Base-by-base conservation (phyloP, 1,140 invertebrate genomes). In the Batillaria attramentaria region DNA sequence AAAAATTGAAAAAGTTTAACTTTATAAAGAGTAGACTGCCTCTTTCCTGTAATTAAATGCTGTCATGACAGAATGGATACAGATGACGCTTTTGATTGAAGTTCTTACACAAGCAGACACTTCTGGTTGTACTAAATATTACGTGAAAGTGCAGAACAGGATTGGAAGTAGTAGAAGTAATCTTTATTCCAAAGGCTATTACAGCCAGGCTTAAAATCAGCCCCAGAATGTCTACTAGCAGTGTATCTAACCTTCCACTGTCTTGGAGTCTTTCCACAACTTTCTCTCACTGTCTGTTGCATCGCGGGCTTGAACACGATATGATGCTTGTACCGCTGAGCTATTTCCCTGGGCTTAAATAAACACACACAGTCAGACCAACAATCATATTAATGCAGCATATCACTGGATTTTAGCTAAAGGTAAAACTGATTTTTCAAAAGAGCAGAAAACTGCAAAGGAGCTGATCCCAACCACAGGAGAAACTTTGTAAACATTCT, bases 221-320 rank as follows among this genome's bases (percentile, higher is more conserved):
- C 10, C 10, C n/a, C 33, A 62, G 10, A 5, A 1, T 62, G 10
- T 10, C n/a, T 62, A 42, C 41, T 18, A 72, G 8, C n/a, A 43
- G 3, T 18, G 37, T 72, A 16, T 4, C 73, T 62, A 16, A 75
- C 73, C 73, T 10, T 75, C 28, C 6, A 65, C 20, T 39, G 73
- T 65, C 37, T 75, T 35, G 28, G 54, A 35, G 3, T 39, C 31
- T 18, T 65, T 60, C 54, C 54, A 62, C 35, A 41, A 35, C 16
- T 37, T 73, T 72, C 42, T 60, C 41, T 83, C 73, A 50, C 41
- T 62, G 24, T 80, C 65, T 41, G 65, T 78, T 42, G 62, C 79
- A 18, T 80, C 75, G 31, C 79, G 35, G 31, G 79, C 70, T 42
- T 66, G 66, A 8, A 83, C 41, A 3, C 73, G 60, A 42, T 83